Evolutionary conservation across 2,888 invertebrate genomes (phyloP).

Genomic region (Omphaloscelis lunosa): DNA sequence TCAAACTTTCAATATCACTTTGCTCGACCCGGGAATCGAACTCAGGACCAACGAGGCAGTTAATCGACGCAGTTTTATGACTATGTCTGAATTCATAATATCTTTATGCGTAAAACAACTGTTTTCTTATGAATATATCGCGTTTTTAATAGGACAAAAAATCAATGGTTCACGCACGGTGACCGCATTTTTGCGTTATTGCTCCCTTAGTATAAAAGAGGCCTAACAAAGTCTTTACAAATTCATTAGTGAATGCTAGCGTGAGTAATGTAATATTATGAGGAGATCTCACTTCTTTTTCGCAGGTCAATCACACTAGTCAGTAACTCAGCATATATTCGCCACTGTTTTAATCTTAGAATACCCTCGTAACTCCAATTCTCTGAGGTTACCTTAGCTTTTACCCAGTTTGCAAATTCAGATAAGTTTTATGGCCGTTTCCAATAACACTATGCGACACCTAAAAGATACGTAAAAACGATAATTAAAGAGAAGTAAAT

Average conservation of each 20-base stretch:
- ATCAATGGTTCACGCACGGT: slow-evolving; percentile 20
- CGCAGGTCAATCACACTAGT: slow-evolving; percentile 22
- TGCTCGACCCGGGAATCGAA: neutral
- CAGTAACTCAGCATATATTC: neutral
- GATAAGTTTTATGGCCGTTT: neutral
- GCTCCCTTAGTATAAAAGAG: slow-evolving; percentile 31
- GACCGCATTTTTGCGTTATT: slow-evolving; percentile 42
- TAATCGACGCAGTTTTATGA: neutral
- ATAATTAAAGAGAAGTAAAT: neutral
- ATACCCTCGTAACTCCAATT: neutral
- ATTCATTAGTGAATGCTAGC: slow-evolving; percentile 31
- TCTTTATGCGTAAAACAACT: neutral
- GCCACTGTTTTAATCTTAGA: neutral
- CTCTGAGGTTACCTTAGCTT: neutral
- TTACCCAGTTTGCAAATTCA: neutral
- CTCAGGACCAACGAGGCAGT: neutral
- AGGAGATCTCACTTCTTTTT: slow-evolving; percentile 16
- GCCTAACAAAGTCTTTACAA: slow-evolving; percentile 29
- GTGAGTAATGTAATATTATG: slow-evolving; percentile 11
- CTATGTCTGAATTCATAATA: neutral
- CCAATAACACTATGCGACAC: neutral
- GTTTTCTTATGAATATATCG: neutral
- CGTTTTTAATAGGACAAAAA: slow-evolving; percentile 26
- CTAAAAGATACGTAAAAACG: neutral
- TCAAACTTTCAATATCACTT: neutral